Evolutionary conservation across 2,113 vertebrate species (phyloP).

Genomic region (Tenrec ecaudatus): DNA sequence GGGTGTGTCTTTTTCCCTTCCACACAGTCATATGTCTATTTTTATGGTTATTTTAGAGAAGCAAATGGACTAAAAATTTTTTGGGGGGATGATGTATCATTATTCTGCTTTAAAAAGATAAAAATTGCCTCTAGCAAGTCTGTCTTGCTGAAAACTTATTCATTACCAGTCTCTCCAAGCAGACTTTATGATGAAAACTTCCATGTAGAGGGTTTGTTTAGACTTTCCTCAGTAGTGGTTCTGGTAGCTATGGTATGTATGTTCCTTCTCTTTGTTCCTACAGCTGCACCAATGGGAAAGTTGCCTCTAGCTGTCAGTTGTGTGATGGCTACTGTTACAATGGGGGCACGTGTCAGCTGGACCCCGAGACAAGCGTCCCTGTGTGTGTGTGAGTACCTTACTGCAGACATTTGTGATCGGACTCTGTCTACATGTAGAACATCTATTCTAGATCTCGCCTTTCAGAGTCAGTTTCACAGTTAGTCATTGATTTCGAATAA

Average conservation of each 20-base stretch:
- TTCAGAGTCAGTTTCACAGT: neutral
- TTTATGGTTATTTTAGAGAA: constrained; percentile 49
- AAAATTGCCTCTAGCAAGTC: neutral
- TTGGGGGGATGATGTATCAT: constrained; percentile 32
- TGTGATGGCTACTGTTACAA: constrained; percentile 99
- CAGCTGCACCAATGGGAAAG: constrained; percentile 98
- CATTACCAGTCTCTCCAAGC: neutral
- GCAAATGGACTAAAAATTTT: constrained; percentile 41
- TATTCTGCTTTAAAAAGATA: neutral
- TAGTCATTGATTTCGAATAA: constrained; percentile 26
- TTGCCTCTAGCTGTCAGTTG: constrained; percentile 96
- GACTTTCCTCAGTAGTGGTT: constrained; percentile 46
- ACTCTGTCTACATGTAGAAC: neutral
- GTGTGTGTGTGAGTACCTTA: constrained; percentile 96
- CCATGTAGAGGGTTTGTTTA: constrained; percentile 18
- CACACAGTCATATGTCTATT: neutral
- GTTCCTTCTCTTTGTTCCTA: constrained; percentile 61
- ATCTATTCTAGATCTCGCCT: neutral
- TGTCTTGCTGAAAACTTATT: constrained; percentile 58
- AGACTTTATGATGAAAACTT: constrained; percentile 21
- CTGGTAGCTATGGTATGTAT: neutral
- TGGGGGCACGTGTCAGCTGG: constrained; percentile 97
- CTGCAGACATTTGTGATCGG: neutral
- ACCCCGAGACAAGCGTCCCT: constrained; percentile 96
- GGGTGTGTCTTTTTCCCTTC: neutral